These are phyloP conservation scores for Sciurus carolinensis DNA, from an alignment of 2,797 vertebrate genomes.

Conservation along the genomic window DNA sequence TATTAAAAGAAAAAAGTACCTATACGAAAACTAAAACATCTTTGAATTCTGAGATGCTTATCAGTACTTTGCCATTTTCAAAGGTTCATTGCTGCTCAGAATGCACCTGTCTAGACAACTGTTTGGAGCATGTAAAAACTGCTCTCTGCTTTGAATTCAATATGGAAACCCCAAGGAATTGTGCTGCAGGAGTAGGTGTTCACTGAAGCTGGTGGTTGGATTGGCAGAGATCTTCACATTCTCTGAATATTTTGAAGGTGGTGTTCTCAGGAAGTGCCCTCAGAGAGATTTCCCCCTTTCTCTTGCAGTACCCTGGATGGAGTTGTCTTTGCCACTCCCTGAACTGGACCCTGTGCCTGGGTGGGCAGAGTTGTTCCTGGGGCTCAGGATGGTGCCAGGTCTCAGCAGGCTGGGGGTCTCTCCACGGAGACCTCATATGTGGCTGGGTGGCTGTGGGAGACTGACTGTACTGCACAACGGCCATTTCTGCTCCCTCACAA, in stretches of 20 bases:
- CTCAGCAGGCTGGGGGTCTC: neutral
- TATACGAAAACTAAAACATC: neutral
- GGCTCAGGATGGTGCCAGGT: neutral
- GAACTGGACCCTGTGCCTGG: neutral
- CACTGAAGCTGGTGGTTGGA: neutral
- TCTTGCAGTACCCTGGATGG: neutral
- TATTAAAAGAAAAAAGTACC: neutral
- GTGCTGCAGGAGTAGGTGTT: neutral
- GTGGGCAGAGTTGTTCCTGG: no score
- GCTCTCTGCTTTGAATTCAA: neutral
- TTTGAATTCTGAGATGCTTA: neutral
- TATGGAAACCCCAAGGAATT: neutral
- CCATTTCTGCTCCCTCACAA: neutral
- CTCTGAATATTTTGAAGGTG: neutral
- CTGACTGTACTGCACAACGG: neutral
- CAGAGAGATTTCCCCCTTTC: neutral
- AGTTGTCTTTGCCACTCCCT: neutral
- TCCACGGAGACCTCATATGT: neutral
- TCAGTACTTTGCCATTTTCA: neutral
- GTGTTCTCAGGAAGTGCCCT: neutral
- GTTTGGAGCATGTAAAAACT: neutral
- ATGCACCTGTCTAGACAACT: neutral
- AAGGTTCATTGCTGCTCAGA: neutral
- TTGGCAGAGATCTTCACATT: neutral
- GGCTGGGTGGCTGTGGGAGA: neutral